Percentiles rank a stretch among this genome's conserved stretches.
These are phyloP conservation scores for Netelia melanura DNA, from an alignment of 2,888 invertebrate species.

Conservation along the genomic window DNA sequence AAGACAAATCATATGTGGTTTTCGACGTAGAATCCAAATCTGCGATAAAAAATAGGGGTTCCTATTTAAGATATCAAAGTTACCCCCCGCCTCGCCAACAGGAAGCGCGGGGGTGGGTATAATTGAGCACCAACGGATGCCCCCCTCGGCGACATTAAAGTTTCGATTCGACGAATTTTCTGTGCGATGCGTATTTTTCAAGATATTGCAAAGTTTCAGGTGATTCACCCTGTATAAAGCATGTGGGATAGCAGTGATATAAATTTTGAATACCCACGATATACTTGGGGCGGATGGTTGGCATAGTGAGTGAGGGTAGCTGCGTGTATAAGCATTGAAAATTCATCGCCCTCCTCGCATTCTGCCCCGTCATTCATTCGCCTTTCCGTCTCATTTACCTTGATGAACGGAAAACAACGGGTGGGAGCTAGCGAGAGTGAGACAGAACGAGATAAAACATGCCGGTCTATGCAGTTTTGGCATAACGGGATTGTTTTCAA, in stretches of 20 bases:
- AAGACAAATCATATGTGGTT: no score
- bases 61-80: no score
- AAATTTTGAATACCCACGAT: constrained; percentile 65
- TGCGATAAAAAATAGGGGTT: no score
- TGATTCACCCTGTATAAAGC: no score
- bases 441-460: constrained; percentile 14
- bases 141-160: no score
- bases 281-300: constrained; percentile 55
- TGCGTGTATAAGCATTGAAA: constrained; percentile 64
- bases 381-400: constrained; percentile 62
- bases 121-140: no score
- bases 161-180: no score
- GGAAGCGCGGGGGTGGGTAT: no score
- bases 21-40: no score
- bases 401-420: constrained; percentile 65
- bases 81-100: no score
- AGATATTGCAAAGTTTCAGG: no score
- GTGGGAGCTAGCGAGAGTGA: not conserved
- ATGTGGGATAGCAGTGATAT: constrained; percentile 55
- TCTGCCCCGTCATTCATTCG: constrained; percentile 59
- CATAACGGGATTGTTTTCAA: constrained; percentile 38
- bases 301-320: constrained; percentile 53
- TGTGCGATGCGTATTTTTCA: no score
- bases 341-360: constrained; percentile 62
- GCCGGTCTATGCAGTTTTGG: not conserved